Evolutionary conservation across 2,888 invertebrate species (phyloP).

Genomic region (Boloria euphrosyne): DNA sequence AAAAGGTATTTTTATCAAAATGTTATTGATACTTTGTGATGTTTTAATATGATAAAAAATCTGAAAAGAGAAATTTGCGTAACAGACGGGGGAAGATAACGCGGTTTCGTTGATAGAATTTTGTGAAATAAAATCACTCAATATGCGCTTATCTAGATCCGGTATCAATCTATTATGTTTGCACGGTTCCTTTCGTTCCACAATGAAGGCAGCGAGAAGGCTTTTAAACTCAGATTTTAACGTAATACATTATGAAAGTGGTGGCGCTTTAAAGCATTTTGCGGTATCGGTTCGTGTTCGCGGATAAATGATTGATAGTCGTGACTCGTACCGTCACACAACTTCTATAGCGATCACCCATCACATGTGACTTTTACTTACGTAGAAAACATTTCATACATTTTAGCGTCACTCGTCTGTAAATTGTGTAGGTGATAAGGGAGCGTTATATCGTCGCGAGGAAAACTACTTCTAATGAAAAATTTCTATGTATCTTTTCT

Average conservation of each 20-base stretch:
- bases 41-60: conserved; percentile 9
- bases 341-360: neutral
- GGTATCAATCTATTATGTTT: conserved; percentile 76
- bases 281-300: conserved; percentile 62
- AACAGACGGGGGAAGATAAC: conserved; percentile 40
- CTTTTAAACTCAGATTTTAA: conserved; percentile 74
- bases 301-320: conserved; percentile 21
- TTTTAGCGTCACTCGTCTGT: conserved; percentile 17
- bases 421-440: conserved; percentile 1
- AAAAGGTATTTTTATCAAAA: neutral
- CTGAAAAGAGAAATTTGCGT: conserved; percentile 32
- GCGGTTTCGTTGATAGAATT: conserved; percentile 49
- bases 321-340: conserved; percentile 8
- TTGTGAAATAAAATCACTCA: conserved; percentile 59
- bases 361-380: conserved; percentile 69
- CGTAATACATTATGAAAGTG: conserved; percentile 76
- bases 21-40: too few relatives aligned
- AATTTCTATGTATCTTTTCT: too few relatives aligned
- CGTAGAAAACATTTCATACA: conserved; percentile 64
- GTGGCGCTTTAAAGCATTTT: conserved; percentile 74
- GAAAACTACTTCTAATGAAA: too few relatives aligned
- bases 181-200: conserved; percentile 58
- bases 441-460: neutral
- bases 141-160: conserved; percentile 65
- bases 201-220: conserved; percentile 61